These are phyloP conservation scores for Temnothorax curvispinosus DNA, from an alignment of 1,140 invertebrate genomes.

Conservation along the genomic window DNA sequence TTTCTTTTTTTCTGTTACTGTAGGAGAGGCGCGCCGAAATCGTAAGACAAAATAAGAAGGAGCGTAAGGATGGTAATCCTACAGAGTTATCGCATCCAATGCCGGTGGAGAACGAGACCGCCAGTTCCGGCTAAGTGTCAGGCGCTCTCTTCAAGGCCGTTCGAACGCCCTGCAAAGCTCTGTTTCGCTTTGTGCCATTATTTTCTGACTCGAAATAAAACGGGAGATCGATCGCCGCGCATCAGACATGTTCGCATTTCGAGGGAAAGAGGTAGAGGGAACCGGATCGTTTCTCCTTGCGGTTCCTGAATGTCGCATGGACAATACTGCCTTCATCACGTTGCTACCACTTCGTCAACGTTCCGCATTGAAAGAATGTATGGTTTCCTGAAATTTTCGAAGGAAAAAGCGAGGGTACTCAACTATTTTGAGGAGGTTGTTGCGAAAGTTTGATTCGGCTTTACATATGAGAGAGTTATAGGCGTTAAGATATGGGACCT, in stretches of 20 bases:
- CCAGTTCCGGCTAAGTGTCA: slow-evolving; percentile 87
- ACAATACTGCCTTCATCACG: slow-evolving; percentile 54
- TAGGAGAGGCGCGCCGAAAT: slow-evolving; percentile 94
- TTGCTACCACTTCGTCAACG: slow-evolving; percentile 9
- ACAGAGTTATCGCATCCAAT: slow-evolving; percentile 67
- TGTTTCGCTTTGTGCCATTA: slow-evolving; percentile 74
- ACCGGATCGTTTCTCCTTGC: neutral
- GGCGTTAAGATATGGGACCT: neutral
- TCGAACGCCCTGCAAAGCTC: slow-evolving; percentile 53
- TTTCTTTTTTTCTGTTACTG: slow-evolving; percentile 74
- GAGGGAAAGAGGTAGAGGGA: neutral
- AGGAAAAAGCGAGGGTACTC: neutral
- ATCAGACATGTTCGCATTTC: slow-evolving; percentile 18
- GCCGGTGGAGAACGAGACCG: slow-evolving; percentile 84
- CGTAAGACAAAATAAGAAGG: slow-evolving; percentile 94
- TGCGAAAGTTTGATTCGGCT: slow-evolving; percentile 18
- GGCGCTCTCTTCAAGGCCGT: slow-evolving; percentile 2
- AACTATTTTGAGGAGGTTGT: neutral
- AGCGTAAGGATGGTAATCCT: slow-evolving; percentile 79
- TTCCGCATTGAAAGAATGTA: neutral
- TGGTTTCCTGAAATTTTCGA: slow-evolving; percentile 12
- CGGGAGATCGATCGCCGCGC: slow-evolving; percentile 44
- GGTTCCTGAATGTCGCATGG: slow-evolving; percentile 14
- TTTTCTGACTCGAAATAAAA: slow-evolving; percentile 60
- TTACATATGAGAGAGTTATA: neutral